Evolutionary conservation across 2,888 invertebrate genomes (phyloP), one percentile per base, ranked within the genome.

Genomic region (Tanaodytes sp.): DNA sequence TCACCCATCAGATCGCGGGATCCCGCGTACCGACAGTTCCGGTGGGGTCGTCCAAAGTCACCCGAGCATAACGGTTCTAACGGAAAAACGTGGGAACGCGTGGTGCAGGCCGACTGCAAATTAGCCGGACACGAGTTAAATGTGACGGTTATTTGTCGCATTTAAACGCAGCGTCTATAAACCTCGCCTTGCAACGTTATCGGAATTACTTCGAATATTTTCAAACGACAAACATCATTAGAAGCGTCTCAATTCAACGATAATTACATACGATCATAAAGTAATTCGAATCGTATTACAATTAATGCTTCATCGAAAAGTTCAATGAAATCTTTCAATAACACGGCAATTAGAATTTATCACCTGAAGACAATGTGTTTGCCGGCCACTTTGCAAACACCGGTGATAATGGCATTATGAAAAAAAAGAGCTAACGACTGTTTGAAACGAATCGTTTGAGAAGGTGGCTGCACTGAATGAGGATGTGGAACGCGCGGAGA

Each of bases 81-180:
- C 84, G 84, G 84, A 84, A 84, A 84, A 84, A 82, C 84, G 84
- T 84, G 84, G 84, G 84, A 84, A 84, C 81, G 69, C 64, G 64
- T 39, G 63, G 65, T 57, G 49, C 45, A 51, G 48, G 37, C 49
- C 55, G 57, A 52, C 70, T 66, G 61, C 61, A 71, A 71, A 66
- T 71, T 71, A 66, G 54, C 71, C 57, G 70, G 52, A 59, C 65
- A 52, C 51, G 62, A 62, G 57, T 54, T 63, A 46, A 49, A 46
- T 27, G 30, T 57, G 65, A 51, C 70, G 65, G 70, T 71, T 71
- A 69, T 61, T 59, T 46, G 57, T 58, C 46, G 46, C 39, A 33
- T 57, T 51, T 57, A 15, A 49, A 39, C 19, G 14, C 12, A 23
- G 43, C 31, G 23, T 14, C 23, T 33, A 9, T 33, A 11, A 9